These are phyloP conservation scores for Papilio gigon DNA, from an alignment of 2,888 invertebrate genomes.

Conservation along the genomic window DNA sequence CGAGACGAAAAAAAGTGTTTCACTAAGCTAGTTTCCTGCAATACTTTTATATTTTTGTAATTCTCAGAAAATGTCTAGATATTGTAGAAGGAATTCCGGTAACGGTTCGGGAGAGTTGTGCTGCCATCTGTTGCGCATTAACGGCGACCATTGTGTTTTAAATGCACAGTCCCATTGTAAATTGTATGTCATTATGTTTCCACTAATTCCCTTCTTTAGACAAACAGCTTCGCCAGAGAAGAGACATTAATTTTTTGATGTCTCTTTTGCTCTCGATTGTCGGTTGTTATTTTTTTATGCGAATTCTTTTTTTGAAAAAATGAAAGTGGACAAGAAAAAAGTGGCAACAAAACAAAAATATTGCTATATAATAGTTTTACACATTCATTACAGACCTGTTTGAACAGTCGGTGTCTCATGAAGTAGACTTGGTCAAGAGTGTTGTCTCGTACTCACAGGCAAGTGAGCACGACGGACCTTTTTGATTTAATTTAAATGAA, in stretches of 20 bases:
- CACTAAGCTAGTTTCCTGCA: background rate
- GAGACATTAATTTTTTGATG: background rate
- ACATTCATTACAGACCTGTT: no score
- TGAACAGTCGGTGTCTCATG: no score
- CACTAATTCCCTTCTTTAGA: background rate
- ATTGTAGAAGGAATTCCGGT: background rate
- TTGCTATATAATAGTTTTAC: no score
- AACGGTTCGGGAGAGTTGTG: background rate
- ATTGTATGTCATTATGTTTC: background rate
- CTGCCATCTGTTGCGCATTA: background rate
- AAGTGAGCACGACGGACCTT: no score
- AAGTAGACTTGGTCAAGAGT: no score
- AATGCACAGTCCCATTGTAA: background rate
- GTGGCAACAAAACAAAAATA: no score
- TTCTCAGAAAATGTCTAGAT: background rate
- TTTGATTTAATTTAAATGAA: no score
- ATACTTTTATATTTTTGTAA: background rate
- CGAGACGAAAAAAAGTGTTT: background rate
- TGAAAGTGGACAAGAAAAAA: no score
- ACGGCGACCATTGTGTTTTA: background rate
- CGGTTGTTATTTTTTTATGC: no score
- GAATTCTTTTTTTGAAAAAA: no score
- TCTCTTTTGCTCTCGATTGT: background rate
- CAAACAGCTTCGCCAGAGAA: background rate
- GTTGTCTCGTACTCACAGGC: no score